Percentiles rank a stretch among this genome's conserved stretches.
These are phyloP conservation scores for Illadopsis cleaveri DNA, from an alignment of 2,113 vertebrate species.

Conservation along the genomic window DNA sequence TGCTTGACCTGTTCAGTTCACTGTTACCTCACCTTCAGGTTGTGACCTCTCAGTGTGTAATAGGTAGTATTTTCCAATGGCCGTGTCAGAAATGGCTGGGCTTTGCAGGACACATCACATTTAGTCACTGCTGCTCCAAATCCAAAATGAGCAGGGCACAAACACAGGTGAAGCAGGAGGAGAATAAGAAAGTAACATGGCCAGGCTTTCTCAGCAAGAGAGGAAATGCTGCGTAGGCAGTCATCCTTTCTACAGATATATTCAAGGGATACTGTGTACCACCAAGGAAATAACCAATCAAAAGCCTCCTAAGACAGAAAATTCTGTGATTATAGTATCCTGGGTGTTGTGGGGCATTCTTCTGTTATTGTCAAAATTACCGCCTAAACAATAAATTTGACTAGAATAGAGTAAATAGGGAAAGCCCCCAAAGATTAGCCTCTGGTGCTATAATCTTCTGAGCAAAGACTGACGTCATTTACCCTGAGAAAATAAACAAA, in stretches of 20 bases:
- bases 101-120: accelerated
- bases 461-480: not conserved
- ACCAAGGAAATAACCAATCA: not conserved
- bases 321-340: not conserved
- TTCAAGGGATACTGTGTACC: not conserved
- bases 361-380: not conserved
- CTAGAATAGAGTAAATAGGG: not conserved
- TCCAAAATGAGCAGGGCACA: not conserved
- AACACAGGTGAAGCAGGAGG: not conserved
- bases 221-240: not conserved
- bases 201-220: not conserved
- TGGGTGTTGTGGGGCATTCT: not conserved
- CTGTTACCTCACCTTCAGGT: not conserved
- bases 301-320: not conserved
- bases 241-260: not conserved
- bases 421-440: not conserved
- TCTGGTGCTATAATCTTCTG: not conserved
- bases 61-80: too few relatives aligned
- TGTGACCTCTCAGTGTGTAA: too few relatives aligned
- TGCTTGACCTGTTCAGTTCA: not conserved
- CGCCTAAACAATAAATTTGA: not conserved
- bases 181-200: not conserved
- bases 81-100: not conserved
- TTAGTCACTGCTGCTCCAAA: not conserved
- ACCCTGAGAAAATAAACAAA: not conserved